These are phyloP conservation scores for Andrena dorsata DNA, from an alignment of 2,888 invertebrate species.

Conservation along the genomic window DNA sequence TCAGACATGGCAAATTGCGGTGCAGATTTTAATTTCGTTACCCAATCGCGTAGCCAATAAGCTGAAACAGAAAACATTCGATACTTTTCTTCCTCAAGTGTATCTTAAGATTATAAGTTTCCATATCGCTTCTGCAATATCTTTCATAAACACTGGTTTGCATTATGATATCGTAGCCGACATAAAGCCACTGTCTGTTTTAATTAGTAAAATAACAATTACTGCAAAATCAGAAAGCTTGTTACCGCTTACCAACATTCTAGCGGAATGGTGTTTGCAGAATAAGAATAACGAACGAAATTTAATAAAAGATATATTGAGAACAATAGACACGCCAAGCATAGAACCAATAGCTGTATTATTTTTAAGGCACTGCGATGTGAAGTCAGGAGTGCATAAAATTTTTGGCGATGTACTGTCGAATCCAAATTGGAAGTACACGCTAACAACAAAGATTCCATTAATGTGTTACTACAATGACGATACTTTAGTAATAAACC, in stretches of 20 bases:
- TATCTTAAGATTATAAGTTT: slow-evolving; percentile 88
- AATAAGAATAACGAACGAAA: slow-evolving; percentile 69
- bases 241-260: slow-evolving; percentile 86
- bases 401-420: slow-evolving; percentile 85
- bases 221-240: slow-evolving; percentile 87
- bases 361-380: slow-evolving; percentile 86
- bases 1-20: slow-evolving; percentile 86
- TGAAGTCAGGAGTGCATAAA: slow-evolving; percentile 82
- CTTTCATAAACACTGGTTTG: slow-evolving; percentile 87
- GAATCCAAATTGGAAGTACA: slow-evolving; percentile 88
- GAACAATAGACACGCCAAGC: slow-evolving; percentile 87
- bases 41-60: slow-evolving; percentile 91
- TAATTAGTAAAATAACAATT: slow-evolving; percentile 88
- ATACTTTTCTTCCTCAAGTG: slow-evolving; percentile 87
- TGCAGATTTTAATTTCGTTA: slow-evolving; percentile 89
- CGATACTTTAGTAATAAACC: slow-evolving; percentile 87
- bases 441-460: slow-evolving; percentile 88
- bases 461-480: slow-evolving; percentile 86
- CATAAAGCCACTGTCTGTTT: slow-evolving; percentile 85
- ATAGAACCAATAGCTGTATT: slow-evolving; percentile 87
- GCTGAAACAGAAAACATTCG: slow-evolving; percentile 86
- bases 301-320: slow-evolving; percentile 85
- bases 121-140: slow-evolving; percentile 88
- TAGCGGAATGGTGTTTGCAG: slow-evolving; percentile 86
- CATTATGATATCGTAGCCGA: slow-evolving; percentile 82